A percentile compares a stretch with the other conserved stretches of the same genome.
phyloP scores from a whole-genome alignment of 1,140 invertebrate genomes.

The Prorops nasuta region DNA sequence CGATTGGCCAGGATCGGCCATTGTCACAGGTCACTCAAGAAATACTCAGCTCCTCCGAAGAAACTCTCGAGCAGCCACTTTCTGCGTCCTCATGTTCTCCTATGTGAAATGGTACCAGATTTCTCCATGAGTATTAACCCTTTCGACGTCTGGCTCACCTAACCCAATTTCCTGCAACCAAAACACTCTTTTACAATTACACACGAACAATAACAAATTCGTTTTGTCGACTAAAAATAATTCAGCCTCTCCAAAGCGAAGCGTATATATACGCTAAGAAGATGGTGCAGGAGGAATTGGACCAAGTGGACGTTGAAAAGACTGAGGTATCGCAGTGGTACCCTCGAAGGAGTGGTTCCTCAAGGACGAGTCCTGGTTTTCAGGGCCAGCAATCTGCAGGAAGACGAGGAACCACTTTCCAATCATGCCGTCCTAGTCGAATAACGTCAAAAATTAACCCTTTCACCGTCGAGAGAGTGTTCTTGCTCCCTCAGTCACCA shows the following conservation, averaged over 20 bases:
- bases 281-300: not conserved
- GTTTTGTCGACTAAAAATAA: no score
- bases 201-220: no score
- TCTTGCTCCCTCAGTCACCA: conserved; percentile 7
- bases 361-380: not conserved
- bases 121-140: conserved; percentile 38
- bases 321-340: no score
- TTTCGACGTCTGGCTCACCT: conserved; percentile 10
- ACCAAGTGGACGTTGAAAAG: not conserved
- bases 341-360: no score
- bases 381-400: not conserved
- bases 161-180: not conserved
- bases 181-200: no score
- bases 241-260: no score
- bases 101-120: conserved; percentile 33
- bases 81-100: conserved; percentile 8
- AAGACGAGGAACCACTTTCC: not conserved
- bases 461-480: conserved; percentile 25
- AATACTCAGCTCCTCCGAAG: no score
- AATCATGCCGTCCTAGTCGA: conserved; percentile 26
- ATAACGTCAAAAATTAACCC: conserved; percentile 31
- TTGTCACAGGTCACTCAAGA: no score
- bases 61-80: no score
- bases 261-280: no score
- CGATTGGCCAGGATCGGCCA: no score